Base-by-base conservation (phyloP, 2,888 invertebrate genomes). In the Mesorhabditis spiculigera region DNA sequence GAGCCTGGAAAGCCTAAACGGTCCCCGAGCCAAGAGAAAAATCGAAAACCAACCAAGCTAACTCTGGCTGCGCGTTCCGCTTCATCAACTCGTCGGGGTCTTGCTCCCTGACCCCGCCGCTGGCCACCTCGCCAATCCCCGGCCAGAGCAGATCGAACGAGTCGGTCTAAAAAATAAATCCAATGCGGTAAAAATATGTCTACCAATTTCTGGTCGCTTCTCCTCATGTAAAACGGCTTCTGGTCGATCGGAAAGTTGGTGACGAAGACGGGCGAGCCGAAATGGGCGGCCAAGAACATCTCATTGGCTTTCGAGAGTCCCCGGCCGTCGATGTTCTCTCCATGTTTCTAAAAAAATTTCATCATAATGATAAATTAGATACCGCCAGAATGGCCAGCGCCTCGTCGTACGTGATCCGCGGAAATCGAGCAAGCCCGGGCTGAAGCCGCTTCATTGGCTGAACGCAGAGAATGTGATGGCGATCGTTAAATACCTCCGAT, bases 31-130 rank as follows among this genome's bases (percentile, higher is more conserved):
- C 8, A 28, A 28, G 28, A 28, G 28, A 50, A 50, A 13, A 50
- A 50, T 10, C n/a, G 8, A 10, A 50, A 50, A 13, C 58, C n/a
- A 50, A 50, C 58, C 58, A 50, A 50, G 8, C n/a, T n/a, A 50
- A 50, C 10, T 50, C 10, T 50, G 8, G 10, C n/a, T 50, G 28
- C 13, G 16, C 64, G 13, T 70, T 72, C 44, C 71, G 68, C 28
- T 41, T 5, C 66, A 50, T 65, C 28, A 95, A 88, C 68, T 88
- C 89, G 0, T 90, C 88, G 73, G 90, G 91, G 87, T 91, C 87
- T 80, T 91, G 90, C 88, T 97, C 96, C 81, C 98, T 91, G 13
- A 99, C 89, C 87, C 95, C 93, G 1, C 98, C 98, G 5, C 98
- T 98, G 68, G 92, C 92, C 41, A 98, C 88, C 88, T 99, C 98